A percentile compares a stretch with the other conserved stretches of the same genome.
Conservation (phyloP, 2,113 vertebrate genomes). For the Nipponia nippon region DNA sequence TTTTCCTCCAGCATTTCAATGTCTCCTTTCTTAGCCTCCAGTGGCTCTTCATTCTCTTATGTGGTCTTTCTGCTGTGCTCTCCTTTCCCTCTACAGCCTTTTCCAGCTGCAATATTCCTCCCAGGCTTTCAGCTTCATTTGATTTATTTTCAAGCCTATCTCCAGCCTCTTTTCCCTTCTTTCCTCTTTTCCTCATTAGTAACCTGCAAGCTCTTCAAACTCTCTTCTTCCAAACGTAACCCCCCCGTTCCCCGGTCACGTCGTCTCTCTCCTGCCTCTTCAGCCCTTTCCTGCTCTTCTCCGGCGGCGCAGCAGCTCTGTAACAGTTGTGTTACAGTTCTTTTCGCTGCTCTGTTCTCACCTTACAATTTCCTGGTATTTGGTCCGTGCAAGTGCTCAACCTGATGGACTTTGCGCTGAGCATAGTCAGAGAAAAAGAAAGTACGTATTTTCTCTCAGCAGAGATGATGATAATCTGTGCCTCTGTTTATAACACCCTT, state of each 20-base stretch:
- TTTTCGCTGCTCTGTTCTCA: neutral
- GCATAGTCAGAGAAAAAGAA: neutral
- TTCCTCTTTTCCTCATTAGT: neutral
- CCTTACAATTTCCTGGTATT: neutral
- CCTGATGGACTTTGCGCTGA: neutral
- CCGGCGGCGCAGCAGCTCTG: neutral
- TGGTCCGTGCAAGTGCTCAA: neutral
- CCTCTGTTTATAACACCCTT: neutral
- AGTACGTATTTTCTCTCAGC: neutral
- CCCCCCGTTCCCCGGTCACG: neutral
- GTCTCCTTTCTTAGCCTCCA: neutral
- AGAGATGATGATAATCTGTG: neutral
- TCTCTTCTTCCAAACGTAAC: neutral
- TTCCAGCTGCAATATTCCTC: neutral
- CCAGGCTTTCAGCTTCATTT: neutral
- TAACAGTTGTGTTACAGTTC: neutral
- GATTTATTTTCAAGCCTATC: neutral
- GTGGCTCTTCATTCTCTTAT: neutral
- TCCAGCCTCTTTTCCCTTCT: neutral
- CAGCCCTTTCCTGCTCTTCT: neutral
- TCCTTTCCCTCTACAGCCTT: neutral
- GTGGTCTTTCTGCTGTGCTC: neutral
- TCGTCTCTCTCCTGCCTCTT: neutral
- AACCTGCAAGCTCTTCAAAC: neutral
- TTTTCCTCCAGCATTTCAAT: neutral